Evolutionary conservation across 2,888 invertebrate species (phyloP).

Genomic region (Dichetophora obliterata): DNA sequence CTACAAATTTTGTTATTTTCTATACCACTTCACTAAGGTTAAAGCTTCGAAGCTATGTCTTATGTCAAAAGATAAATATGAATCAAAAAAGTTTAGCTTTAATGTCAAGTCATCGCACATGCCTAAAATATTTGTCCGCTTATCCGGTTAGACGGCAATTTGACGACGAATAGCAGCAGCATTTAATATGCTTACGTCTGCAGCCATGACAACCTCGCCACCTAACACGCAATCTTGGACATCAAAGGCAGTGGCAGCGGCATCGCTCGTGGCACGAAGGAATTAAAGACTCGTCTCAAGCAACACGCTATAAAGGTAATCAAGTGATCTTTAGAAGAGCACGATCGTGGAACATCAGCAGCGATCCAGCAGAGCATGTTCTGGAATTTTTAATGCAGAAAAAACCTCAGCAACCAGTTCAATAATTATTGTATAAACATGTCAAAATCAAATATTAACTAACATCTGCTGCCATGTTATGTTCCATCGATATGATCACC

Average conservation of each 20-base stretch:
- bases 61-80: too few species aligned
- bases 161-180: conserved; percentile 1
- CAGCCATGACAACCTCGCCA: neutral
- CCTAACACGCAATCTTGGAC: neutral
- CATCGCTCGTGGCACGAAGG: neutral
- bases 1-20: too few species aligned
- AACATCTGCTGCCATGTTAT: neutral
- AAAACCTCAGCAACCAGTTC: neutral
- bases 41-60: too few species aligned
- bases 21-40: too few species aligned
- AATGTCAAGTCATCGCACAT: neutral
- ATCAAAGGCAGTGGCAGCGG: neutral
- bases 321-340: conserved; percentile 46
- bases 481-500: neutral
- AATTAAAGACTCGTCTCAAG: neutral
- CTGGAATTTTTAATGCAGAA: conserved; percentile 2
- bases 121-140: neutral
- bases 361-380: conserved; percentile 3
- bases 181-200: neutral
- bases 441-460: neutral
- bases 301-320: conserved; percentile 42
- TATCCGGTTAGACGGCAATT: conserved; percentile 31
- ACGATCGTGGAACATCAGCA: neutral
- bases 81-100: neutral
- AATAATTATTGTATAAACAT: neutral